These are phyloP conservation scores for Ochropacha duplaris DNA, from an alignment of 2,888 invertebrate species.

Conservation along the genomic window DNA sequence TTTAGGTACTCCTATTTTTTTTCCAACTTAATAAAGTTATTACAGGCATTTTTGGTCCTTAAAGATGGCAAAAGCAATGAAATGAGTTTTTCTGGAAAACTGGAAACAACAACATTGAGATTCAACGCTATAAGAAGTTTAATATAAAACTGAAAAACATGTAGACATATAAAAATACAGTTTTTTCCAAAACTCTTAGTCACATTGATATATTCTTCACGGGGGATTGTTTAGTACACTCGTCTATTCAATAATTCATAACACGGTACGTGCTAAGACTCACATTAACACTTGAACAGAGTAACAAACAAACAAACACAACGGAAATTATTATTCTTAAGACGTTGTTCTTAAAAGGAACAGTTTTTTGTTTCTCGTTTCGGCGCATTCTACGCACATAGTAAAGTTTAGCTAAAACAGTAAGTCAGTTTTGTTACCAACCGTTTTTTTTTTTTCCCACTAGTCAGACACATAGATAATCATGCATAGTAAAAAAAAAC, in stretches of 20 bases:
- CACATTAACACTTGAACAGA: slow-evolving; percentile 66
- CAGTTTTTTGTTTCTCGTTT: slow-evolving; percentile 24
- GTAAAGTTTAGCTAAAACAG: background rate
- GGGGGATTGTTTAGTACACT: slow-evolving; percentile 38
- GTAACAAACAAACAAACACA: slow-evolving; percentile 60
- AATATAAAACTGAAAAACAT: background rate
- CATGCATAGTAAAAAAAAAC: too few relatives aligned
- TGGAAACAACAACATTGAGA: too few relatives aligned
- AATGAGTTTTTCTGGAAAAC: too few relatives aligned
- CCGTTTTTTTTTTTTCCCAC: too few relatives aligned
- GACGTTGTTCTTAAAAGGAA: slow-evolving; percentile 30
- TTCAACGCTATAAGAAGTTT: too few relatives aligned
- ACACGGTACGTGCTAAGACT: slow-evolving; percentile 67
- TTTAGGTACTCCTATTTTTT: too few relatives aligned
- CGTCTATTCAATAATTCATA: slow-evolving; percentile 74
- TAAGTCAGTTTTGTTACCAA: background rate
- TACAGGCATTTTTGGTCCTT: too few relatives aligned
- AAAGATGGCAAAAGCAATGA: too few relatives aligned
- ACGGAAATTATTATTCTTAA: slow-evolving; percentile 46
- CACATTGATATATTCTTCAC: slow-evolving; percentile 32
- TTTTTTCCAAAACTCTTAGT: slow-evolving; percentile 5
- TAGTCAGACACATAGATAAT: too few relatives aligned
- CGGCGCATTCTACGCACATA: slow-evolving; percentile 5
- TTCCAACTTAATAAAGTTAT: too few relatives aligned
- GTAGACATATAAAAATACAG: background rate